Percentiles rank a stretch among this genome's conserved stretches.
phyloP scores from a whole-genome alignment of 2,113 vertebrate species.

The Verasper variegatus region DNA sequence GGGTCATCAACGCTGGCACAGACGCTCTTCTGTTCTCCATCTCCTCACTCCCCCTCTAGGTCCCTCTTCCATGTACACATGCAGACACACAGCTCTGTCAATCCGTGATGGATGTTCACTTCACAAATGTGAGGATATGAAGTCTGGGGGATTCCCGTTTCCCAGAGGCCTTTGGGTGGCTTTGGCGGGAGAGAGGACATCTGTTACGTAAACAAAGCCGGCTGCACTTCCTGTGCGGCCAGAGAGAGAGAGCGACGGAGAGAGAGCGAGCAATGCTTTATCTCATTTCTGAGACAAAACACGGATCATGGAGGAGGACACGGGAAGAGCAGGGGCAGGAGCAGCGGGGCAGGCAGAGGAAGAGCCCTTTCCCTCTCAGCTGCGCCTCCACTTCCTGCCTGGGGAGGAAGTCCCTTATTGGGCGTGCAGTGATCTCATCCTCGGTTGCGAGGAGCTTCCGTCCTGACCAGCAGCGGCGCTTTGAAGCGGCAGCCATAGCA shows the following conservation, averaged over 20 bases:
- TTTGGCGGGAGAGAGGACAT: slow-evolving; percentile 64
- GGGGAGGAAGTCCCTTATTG: slow-evolving; percentile 78
- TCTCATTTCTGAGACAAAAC: slow-evolving; percentile 75
- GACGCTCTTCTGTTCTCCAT: slow-evolving; percentile 63
- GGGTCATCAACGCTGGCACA: slow-evolving; percentile 56
- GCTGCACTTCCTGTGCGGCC: slow-evolving; percentile 65
- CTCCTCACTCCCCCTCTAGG: slow-evolving; percentile 13
- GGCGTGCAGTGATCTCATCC: slow-evolving; percentile 73
- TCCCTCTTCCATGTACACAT: slow-evolving; percentile 51
- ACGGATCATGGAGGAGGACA: slow-evolving; percentile 70
- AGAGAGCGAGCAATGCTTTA: slow-evolving; percentile 42
- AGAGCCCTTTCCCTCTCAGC: slow-evolving; percentile 80
- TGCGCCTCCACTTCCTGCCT: slow-evolving; percentile 75
- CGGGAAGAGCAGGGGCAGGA: slow-evolving; percentile 48
- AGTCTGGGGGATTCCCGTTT: slow-evolving; percentile 78
- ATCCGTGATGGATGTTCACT: slow-evolving; percentile 74
- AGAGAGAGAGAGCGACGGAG: slow-evolving; percentile 17
- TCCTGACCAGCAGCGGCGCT: slow-evolving; percentile 47
- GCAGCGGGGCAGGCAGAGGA: slow-evolving; percentile 61
- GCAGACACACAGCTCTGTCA: slow-evolving; percentile 65
- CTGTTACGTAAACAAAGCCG: slow-evolving; percentile 74
- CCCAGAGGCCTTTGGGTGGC: slow-evolving; percentile 72
- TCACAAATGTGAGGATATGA: slow-evolving; percentile 69
- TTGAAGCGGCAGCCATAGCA: slow-evolving; percentile 65
- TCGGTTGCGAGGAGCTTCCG: slow-evolving; percentile 65